Evolutionary conservation across 1,140 invertebrate genomes (phyloP).

Genomic region (Triops cancriformis): DNA sequence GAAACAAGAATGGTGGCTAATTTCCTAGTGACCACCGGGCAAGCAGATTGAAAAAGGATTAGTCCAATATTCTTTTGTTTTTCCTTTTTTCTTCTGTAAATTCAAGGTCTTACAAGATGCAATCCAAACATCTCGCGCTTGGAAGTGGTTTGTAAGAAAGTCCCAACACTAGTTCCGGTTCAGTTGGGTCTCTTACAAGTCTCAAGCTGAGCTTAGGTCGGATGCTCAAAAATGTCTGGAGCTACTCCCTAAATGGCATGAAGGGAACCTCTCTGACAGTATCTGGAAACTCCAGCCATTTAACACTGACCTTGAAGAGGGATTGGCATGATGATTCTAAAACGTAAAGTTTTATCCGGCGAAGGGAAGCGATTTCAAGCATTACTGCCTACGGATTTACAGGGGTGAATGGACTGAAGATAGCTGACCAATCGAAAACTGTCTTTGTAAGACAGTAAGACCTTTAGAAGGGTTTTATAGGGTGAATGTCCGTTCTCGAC

Average conservation of each 20-base stretch:
- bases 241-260: neutral
- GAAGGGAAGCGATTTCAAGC: neutral
- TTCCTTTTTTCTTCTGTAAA: neutral
- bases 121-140: neutral
- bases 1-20: neutral
- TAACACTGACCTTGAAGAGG: neutral
- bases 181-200: neutral
- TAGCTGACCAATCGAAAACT: too few relatives aligned
- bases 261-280: neutral
- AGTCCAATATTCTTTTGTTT: neutral
- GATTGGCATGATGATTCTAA: neutral
- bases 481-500: too few relatives aligned
- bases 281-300: neutral
- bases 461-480: too few relatives aligned
- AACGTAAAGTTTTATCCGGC: neutral
- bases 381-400: too few relatives aligned
- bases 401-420: too few relatives aligned
- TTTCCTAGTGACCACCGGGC: neutral
- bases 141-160: neutral
- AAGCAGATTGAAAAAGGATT: neutral
- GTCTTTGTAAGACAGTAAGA: too few relatives aligned
- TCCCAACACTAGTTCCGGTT: neutral
- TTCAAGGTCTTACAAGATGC: neutral
- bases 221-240: neutral
- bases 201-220: neutral